Percentiles rank a stretch among this genome's conserved stretches.
phyloP scores from a whole-genome alignment of 2,888 invertebrate species.

The Rhyacophila evoluta region DNA sequence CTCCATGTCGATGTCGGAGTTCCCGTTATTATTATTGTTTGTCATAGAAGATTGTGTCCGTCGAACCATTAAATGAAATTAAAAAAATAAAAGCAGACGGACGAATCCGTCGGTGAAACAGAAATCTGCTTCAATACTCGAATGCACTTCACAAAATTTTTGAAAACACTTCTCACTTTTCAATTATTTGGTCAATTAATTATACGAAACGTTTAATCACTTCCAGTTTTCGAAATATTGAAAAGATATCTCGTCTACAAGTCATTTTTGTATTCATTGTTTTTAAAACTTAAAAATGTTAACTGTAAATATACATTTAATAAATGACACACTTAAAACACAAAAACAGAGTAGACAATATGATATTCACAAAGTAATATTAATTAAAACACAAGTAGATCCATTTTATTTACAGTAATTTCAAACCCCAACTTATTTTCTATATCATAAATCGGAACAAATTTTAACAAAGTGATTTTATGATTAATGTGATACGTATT shows the following conservation, averaged over 20 bases:
- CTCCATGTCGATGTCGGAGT: slow-evolving; percentile 77
- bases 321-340: no score
- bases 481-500: no score
- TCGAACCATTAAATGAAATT: slow-evolving; percentile 55
- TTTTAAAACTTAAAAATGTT: no score
- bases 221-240: slow-evolving; percentile 16
- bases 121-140: neutral
- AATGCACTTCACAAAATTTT: neutral
- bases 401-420: no score
- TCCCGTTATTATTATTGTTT: slow-evolving; percentile 75
- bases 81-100: neutral
- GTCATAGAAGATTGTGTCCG: slow-evolving; percentile 68
- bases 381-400: no score
- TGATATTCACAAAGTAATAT: no score
- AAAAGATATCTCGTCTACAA: neutral
- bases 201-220: neutral
- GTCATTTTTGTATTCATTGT: slow-evolving; percentile 11
- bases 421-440: no score
- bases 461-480: no score
- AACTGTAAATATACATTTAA: no score
- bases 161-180: neutral
- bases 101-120: slow-evolving; percentile 1
- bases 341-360: no score
- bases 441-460: no score
- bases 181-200: neutral